Conservation (phyloP, 2,113 vertebrate genomes). For the Neolamprologus hecqui region DNA sequence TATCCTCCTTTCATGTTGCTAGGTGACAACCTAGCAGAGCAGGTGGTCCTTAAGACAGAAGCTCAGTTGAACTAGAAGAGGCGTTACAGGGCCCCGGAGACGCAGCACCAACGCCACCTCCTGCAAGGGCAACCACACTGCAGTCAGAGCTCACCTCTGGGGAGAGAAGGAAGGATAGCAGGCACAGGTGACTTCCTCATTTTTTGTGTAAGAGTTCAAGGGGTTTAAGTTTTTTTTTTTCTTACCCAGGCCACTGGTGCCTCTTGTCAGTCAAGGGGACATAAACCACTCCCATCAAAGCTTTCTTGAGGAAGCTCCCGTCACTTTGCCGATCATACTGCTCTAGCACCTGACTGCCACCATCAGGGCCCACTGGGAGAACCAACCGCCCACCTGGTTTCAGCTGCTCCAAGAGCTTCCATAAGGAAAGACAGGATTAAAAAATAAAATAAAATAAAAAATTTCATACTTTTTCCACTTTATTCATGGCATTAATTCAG, state of each 20-base stretch:
- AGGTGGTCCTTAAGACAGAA: not conserved
- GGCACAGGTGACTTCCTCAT: not conserved
- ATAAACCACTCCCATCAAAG: conserved; percentile 86
- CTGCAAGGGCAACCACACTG: conserved; percentile 69
- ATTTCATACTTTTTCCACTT: not conserved
- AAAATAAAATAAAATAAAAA: rapidly evolving
- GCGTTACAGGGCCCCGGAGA: conserved; percentile 17
- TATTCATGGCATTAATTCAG: not conserved
- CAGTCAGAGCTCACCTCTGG: conserved; percentile 75
- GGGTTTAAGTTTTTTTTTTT: not conserved
- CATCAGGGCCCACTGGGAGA: conserved; percentile 81
- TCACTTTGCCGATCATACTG: conserved; percentile 84
- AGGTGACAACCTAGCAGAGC: conserved; percentile 4
- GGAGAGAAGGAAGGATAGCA: conserved; percentile 42
- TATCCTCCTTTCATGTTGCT: conserved; percentile 11
- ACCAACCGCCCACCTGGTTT: conserved; percentile 84
- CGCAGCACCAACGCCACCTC: conserved; percentile 68
- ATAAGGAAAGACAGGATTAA: not conserved
- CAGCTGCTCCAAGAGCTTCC: conserved; percentile 81
- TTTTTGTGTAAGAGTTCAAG: not conserved
- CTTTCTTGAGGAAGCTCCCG: conserved; percentile 75
- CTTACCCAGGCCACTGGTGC: conserved; percentile 81
- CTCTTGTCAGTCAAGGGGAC: conserved; percentile 85
- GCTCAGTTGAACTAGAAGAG: not conserved
- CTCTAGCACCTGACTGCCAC: conserved; percentile 81